Base-by-base conservation (phyloP, 2,888 invertebrate species). In the Marronus borbonicus region DNA sequence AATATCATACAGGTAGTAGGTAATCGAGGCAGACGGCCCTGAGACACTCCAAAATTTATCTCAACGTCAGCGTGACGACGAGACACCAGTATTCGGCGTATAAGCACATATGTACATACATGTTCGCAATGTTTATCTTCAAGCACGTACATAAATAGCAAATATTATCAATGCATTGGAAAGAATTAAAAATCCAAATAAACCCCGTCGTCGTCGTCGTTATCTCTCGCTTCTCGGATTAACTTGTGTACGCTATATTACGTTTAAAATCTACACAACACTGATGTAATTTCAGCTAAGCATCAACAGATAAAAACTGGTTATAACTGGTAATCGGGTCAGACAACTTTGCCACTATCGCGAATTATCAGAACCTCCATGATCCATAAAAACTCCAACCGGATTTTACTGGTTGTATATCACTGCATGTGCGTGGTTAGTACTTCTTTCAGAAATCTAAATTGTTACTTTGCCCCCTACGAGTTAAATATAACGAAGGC, bases 311-410 rank as follows among this genome's bases (percentile, higher is more conserved):
- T 66, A 64, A 65, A 14, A 76, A 68, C 76, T 55, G 66, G 76
- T 76, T 76, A 66, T 76, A 66, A 66, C 66, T 58, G 55, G 76
- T 17, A 55, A 66, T n/a, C 5, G 66, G 76, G 76, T 76, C 76
- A 76, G 66, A 76, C 68, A 76, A 76, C 76, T 65, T 36, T 24
- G 76, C 17, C 10, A 14, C 31, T 65, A 76, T 76, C 76, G 65
- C 55, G 5, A 66, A 58, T 76, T 76, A 76, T 76, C 87, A 83
- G 74, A 89, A 90, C 91, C 92, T 91, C 91, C 89, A 90, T 91
- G 92, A 91, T 90, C 91, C 89, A 88, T 89, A 90, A 90, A 89
- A 90, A 81, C 89, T 88, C 87, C 81, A 86, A 89, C 92, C 86
- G 89, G 92, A 90, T 90, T 89, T 89, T 90, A 90, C 92, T 88